Percentiles rank a stretch among this genome's conserved stretches.
phyloP scores from a whole-genome alignment of 2,113 vertebrate species.

The Pavo muticus region DNA sequence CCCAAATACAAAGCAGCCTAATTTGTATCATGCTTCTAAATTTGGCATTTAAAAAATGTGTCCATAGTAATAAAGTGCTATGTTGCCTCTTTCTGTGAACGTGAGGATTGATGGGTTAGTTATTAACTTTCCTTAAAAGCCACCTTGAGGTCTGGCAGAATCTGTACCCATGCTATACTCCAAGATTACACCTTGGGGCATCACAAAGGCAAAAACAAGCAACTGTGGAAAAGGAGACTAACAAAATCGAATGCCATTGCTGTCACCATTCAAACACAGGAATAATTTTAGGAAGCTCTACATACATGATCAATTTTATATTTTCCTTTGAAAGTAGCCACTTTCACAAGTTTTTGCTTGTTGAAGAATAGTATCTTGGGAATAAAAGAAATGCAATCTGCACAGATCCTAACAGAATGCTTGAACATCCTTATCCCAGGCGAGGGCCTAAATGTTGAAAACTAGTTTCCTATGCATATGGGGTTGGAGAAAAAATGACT shows the following conservation, averaged over 20 bases:
- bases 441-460: neutral
- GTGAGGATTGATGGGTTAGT: neutral
- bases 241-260: neutral
- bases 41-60: neutral
- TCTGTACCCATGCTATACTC: neutral
- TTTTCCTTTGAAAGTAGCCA: neutral
- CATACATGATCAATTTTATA: neutral
- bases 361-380: neutral
- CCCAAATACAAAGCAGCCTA: neutral
- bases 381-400: neutral
- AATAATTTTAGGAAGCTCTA: neutral
- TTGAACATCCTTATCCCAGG: neutral
- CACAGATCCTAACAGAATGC: neutral
- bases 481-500: neutral
- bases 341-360: neutral
- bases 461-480: neutral
- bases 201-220: neutral
- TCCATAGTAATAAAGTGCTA: neutral
- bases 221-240: neutral
- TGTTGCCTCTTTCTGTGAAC: neutral
- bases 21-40: conserved; percentile 15
- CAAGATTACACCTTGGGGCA: neutral
- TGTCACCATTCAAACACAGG: neutral
- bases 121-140: neutral
- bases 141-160: neutral